A percentile compares a stretch with the other conserved stretches of the same genome.
Evolutionary conservation across 2,113 vertebrate genomes (phyloP).

Genomic region (Electrona antarctica): DNA sequence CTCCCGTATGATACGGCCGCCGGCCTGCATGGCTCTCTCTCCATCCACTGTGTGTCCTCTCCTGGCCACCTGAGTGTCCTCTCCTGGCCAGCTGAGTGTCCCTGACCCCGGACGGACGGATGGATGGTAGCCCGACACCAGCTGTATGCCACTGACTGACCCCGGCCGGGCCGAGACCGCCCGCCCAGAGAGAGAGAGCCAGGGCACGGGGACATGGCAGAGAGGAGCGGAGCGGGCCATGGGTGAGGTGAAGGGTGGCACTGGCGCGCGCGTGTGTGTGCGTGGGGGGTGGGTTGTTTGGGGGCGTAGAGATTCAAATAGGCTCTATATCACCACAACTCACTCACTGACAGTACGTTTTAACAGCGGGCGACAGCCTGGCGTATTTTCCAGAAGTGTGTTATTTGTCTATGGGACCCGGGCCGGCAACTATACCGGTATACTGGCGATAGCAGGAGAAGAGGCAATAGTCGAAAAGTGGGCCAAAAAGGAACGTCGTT

Average conservation of each 20-base stretch:
- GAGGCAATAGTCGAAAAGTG: no score
- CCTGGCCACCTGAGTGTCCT: slow-evolving; percentile 48
- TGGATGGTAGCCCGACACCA: slow-evolving; percentile 15
- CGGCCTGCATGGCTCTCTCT: slow-evolving; percentile 33
- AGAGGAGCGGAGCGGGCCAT: neutral
- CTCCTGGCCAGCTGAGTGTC: slow-evolving; percentile 63
- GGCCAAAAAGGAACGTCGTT: no score
- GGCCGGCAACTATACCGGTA: no score
- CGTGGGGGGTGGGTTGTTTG: neutral
- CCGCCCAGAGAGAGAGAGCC: neutral
- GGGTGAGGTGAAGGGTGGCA: neutral
- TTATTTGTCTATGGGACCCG: no score
- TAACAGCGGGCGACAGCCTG: no score
- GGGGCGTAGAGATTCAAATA: neutral
- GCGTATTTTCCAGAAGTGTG: no score
- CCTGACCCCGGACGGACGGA: slow-evolving; percentile 60
- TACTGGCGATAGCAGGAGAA: no score
- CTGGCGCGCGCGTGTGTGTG: neutral
- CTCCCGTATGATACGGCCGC: slow-evolving; percentile 22
- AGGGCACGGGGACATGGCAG: slow-evolving; percentile 23
- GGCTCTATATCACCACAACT: neutral
- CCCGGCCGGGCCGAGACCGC: slow-evolving; percentile 25
- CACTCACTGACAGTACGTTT: no score
- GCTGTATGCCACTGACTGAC: slow-evolving; percentile 36
- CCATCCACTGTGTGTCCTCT: slow-evolving; percentile 62